Evolutionary conservation across 2,113 vertebrate species (phyloP), one percentile per base, ranked within the genome.

Genomic region (Salvator merianae): DNA sequence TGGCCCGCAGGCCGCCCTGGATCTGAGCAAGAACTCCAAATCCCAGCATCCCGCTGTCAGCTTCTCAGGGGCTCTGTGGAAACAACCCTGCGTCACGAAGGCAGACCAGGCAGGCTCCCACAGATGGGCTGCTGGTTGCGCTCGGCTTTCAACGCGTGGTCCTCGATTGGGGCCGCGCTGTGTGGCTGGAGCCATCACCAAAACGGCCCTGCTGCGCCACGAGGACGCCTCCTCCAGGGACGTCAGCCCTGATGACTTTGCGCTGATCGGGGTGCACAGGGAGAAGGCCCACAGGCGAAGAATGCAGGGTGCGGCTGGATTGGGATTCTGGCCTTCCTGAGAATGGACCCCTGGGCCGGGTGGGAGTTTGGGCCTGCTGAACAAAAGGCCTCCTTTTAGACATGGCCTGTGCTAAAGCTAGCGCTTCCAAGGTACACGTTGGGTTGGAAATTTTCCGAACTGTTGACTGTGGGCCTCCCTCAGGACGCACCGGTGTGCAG

Each of bases 231-330:
- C 6, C 28, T 32, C 50, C 22, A 1, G 3, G 36, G 34, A 40
- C 9, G 36, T 24, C 2, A 8, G 50, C 34, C 16, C 30, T 1
- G 1, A 59, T 38, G n/a, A 30, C 55, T 16, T 5, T 8, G 1
- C 53, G 38, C 4, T 28, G 2, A 63, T 78, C 70, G n/a, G n/a
- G n/a, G n/a, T 32, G 36, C 36, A 24, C 36, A 0, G 65, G 13
- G 50, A 47, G 43, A 6, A 1, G 7, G 8, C 22, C 1, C 2
- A 5, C 20, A 5, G 73, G n/a, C 16, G 13, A 68, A 4, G 36
- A 7, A 20, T 3, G 2, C 4, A 59, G 1, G 1, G 4, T 4
- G 5, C 53, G 2, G 3, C 47, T 0, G 2, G 59, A 1, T 0
- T 18, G 5, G 7, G 6, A n/a, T 16, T 18, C 47, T 0, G 5